Percentiles rank a stretch among this genome's conserved stretches.
Conservation (phyloP, 2,888 invertebrate species). For the Elegia similella region DNA sequence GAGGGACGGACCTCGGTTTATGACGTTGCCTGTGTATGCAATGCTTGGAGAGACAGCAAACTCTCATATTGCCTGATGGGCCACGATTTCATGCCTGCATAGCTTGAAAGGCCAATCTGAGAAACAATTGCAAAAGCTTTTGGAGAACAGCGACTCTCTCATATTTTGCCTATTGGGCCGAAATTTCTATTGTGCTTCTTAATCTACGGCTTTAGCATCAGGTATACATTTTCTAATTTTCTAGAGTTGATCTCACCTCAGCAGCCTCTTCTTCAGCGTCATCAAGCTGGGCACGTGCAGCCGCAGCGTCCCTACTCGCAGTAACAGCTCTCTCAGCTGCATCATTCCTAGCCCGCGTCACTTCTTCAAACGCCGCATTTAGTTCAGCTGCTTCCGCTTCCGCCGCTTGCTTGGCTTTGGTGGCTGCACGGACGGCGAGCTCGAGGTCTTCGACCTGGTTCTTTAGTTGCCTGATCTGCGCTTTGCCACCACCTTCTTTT, state of each 20-base stretch:
- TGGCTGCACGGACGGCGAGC: slow-evolving; percentile 90
- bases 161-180: too few relatives aligned
- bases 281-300: slow-evolving; percentile 91
- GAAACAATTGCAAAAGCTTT: too few relatives aligned
- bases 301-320: slow-evolving; percentile 89
- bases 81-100: too few relatives aligned
- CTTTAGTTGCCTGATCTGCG: slow-evolving; percentile 87
- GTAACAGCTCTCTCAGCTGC: slow-evolving; percentile 87
- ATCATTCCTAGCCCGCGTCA: slow-evolving; percentile 86
- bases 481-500: slow-evolving; percentile 91
- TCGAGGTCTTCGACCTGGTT: slow-evolving; percentile 95
- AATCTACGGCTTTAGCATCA: too few relatives aligned
- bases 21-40: too few relatives aligned
- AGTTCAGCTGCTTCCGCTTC: slow-evolving; percentile 94
- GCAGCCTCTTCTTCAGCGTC: slow-evolving; percentile 97
- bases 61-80: too few relatives aligned
- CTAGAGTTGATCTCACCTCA: slow-evolving; percentile 77
- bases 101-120: too few relatives aligned
- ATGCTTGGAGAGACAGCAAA: too few relatives aligned
- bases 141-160: too few relatives aligned
- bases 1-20: too few relatives aligned
- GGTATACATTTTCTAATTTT: too few relatives aligned
- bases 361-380: slow-evolving; percentile 91
- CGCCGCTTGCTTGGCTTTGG: slow-evolving; percentile 91
- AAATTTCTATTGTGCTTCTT: too few relatives aligned